phyloP scores from a whole-genome alignment of 2,888 invertebrate species.

The Blastobasis adustella region DNA sequence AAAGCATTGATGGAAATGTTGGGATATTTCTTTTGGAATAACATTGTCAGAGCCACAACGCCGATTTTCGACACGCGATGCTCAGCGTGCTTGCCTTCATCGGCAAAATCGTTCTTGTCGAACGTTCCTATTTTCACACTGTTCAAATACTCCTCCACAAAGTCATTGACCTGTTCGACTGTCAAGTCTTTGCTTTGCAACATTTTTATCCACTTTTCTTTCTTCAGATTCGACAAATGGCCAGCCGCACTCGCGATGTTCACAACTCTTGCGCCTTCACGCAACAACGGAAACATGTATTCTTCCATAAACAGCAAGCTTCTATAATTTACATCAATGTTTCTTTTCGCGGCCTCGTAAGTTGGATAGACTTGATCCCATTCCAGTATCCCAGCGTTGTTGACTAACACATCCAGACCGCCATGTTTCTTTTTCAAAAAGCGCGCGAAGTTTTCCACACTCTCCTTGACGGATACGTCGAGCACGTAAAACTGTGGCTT shows the following conservation, averaged over 20 bases:
- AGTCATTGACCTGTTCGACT: constrained; percentile 44
- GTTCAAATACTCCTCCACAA: constrained; percentile 54
- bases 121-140: constrained; percentile 58
- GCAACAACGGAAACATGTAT: constrained; percentile 80
- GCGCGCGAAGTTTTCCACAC: constrained; percentile 73
- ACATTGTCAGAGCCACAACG: constrained; percentile 51
- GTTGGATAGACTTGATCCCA: constrained; percentile 50
- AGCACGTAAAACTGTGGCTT: constrained; percentile 78
- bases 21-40: constrained; percentile 49
- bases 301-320: constrained; percentile 51
- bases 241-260: constrained; percentile 77
- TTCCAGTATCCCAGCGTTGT: constrained; percentile 80
- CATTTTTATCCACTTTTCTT: constrained; percentile 43
- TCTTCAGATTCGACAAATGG: constrained; percentile 57
- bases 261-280: constrained; percentile 82
- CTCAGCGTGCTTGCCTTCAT: constrained; percentile 60
- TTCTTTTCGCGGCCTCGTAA: constrained; percentile 57
- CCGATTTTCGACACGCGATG: constrained; percentile 61
- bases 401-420: constrained; percentile 82
- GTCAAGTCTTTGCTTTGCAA: constrained; percentile 42
- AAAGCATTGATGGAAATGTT: constrained; percentile 59
- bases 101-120: constrained; percentile 53
- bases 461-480: constrained; percentile 77
- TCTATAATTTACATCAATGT: constrained; percentile 53
- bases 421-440: constrained; percentile 76